Conservation (phyloP, 2,113 vertebrate genomes). For the Puntigrus tetrazona region DNA sequence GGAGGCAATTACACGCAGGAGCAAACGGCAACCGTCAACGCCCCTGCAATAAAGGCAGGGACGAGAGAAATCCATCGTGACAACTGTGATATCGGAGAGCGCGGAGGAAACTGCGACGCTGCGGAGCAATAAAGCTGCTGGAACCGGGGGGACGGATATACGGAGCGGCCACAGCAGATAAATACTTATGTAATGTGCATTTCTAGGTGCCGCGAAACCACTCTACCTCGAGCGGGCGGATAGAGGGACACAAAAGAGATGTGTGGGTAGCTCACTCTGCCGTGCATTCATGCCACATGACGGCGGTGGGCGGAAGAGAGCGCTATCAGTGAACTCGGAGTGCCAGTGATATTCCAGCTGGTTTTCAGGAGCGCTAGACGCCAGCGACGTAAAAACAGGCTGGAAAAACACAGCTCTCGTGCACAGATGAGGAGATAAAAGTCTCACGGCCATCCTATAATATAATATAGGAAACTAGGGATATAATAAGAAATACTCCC, state of each 20-base stretch:
- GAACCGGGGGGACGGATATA: neutral
- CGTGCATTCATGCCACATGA: slow-evolving; percentile 15
- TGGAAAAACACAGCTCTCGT: neutral
- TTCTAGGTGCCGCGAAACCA: slow-evolving; percentile 2
- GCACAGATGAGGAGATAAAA: slow-evolving; percentile 4
- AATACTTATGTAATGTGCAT: slow-evolving; percentile 33
- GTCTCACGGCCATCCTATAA: neutral
- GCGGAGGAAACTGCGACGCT: neutral
- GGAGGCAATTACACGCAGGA: slow-evolving; percentile 68
- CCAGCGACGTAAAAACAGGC: neutral
- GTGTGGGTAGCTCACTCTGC: slow-evolving; percentile 11
- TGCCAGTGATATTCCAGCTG: neutral
- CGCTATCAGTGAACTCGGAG: slow-evolving; percentile 1
- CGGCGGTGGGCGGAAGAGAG: slow-evolving; percentile 13
- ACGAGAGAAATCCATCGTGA: slow-evolving; percentile 17
- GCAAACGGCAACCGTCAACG: slow-evolving; percentile 48
- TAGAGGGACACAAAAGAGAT: slow-evolving; percentile 33
- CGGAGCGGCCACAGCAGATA: neutral
- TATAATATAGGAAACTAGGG: too few relatives aligned
- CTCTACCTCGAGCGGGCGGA: neutral
- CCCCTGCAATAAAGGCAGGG: neutral
- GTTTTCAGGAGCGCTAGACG: neutral
- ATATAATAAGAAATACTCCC: neutral
- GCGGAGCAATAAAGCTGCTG: neutral
- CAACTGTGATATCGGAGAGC: neutral